phyloP scores from a whole-genome alignment of 2,888 invertebrate genomes.

The Ferrisia virgata region DNA sequence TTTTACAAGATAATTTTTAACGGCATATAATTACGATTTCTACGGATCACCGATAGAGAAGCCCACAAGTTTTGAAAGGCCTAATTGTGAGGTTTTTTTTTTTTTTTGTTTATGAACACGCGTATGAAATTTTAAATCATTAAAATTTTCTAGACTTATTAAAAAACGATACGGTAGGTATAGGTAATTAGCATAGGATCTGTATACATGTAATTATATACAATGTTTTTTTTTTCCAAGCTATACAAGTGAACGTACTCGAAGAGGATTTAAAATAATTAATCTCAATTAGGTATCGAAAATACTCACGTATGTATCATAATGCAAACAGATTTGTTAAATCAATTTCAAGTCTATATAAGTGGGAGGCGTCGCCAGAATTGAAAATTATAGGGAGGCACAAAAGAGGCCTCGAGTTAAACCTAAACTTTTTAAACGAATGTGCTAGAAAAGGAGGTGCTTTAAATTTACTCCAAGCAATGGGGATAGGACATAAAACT shows the following conservation, averaged over 20 bases:
- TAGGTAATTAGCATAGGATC: not conserved
- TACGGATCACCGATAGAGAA: not conserved
- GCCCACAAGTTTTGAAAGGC: not conserved
- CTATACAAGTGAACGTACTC: no score
- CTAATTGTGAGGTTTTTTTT: not conserved
- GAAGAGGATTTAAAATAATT: not conserved
- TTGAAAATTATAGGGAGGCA: no score
- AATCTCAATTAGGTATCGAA: no score
- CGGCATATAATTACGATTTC: not conserved
- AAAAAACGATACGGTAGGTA: not conserved
- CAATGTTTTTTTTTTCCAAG: not conserved
- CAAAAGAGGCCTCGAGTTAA: no score
- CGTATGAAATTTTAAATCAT: not conserved
- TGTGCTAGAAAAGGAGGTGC: no score
- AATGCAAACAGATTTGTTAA: no score
- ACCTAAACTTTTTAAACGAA: no score
- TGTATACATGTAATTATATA: not conserved
- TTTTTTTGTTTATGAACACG: not conserved
- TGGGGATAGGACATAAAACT: no score
- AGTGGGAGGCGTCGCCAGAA: no score
- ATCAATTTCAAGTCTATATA: no score
- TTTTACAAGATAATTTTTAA: slow-evolving; percentile 3
- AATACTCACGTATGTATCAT: no score
- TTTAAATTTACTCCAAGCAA: no score
- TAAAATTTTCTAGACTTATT: not conserved